Base-by-base conservation (phyloP, 2,888 invertebrate genomes). In the Eupithecia insigniata region DNA sequence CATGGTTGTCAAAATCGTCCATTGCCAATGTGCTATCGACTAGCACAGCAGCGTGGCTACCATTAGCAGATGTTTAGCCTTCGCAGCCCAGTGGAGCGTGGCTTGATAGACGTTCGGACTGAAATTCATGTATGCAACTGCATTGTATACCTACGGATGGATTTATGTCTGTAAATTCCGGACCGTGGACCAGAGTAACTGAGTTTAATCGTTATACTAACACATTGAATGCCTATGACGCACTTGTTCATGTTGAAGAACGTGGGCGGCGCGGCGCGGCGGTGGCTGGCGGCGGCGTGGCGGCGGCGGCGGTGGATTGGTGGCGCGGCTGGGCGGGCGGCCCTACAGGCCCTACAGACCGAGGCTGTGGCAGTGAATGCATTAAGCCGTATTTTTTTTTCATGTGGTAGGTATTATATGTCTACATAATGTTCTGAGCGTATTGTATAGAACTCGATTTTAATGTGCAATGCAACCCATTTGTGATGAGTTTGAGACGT, bases 41-140 rank as follows among this genome's bases (percentile, higher is more conserved):
- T 60, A 28, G 28, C 18, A 65, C 18, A 39, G 39, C 18, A 39
- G 39, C 26, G 5, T 55, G 3, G 18, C 18, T 43, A 43, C 28
- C 58, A 46, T 71, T 68, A 68, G 39, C 71, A 66, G 69, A 60
- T 72, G 46, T 68, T 71, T 66, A 72, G 61, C 18, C 26, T 28
- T 58, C 60, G 14, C 72, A 22, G 72, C 5, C 22, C 72, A 72
- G 51, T 69, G 60, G 66, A 72, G 68, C 72, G 68, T 22, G 26
- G 65, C 14, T 22, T 65, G 68, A 73, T 71, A 62, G 67, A 58
- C 30, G 68, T 68, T n/a, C 34, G 32, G 28, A 46, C 6, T 51
- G 30, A 36, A 60, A 16, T 4, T 8, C 16, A 28, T 58, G 28
- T 18, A 30, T 60, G 30, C 60, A 60, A 60, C 28, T 60, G 8